phyloP scores from a whole-genome alignment of 2,888 invertebrate genomes.

The Julus scanicus region DNA sequence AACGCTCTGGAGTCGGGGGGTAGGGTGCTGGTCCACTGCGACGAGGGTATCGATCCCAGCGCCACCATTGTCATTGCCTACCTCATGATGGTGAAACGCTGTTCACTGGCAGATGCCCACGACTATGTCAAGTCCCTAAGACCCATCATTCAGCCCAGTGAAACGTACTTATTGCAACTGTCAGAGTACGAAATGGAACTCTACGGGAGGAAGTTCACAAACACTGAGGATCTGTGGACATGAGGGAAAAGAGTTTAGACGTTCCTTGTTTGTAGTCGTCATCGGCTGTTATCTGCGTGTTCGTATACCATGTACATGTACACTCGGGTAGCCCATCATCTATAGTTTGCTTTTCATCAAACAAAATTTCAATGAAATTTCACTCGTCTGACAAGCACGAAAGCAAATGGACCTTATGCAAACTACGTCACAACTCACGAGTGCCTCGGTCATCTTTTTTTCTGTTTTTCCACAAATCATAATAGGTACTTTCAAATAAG shows the following conservation, averaged over 20 bases:
- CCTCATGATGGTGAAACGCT: constrained; percentile 61
- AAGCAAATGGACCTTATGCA: too few species aligned
- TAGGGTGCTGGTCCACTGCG: constrained; percentile 63
- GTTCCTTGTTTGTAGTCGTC: background rate
- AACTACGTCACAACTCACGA: too few species aligned
- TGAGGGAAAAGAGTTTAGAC: constrained; percentile 27
- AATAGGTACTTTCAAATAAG: too few species aligned
- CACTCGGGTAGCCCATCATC: background rate
- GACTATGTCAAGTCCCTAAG: constrained; percentile 61
- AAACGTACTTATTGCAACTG: constrained; percentile 61
- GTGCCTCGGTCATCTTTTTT: too few species aligned
- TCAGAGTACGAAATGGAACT: constrained; percentile 61
- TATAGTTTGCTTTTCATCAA: background rate
- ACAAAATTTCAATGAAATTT: background rate
- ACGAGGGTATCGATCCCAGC: constrained; percentile 62
- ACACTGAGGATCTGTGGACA: constrained; percentile 60
- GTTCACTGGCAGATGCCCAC: constrained; percentile 61
- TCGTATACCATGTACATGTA: background rate
- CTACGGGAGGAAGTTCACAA: constrained; percentile 61
- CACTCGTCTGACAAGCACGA: background rate
- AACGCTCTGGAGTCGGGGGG: constrained; percentile 61
- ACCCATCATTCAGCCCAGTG: constrained; percentile 61
- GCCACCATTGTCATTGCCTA: constrained; percentile 62
- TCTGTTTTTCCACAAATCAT: too few species aligned
- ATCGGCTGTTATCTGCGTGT: background rate